Evolutionary conservation across 1,140 invertebrate species (phyloP).

Genomic region (Leptopilina clavipes): DNA sequence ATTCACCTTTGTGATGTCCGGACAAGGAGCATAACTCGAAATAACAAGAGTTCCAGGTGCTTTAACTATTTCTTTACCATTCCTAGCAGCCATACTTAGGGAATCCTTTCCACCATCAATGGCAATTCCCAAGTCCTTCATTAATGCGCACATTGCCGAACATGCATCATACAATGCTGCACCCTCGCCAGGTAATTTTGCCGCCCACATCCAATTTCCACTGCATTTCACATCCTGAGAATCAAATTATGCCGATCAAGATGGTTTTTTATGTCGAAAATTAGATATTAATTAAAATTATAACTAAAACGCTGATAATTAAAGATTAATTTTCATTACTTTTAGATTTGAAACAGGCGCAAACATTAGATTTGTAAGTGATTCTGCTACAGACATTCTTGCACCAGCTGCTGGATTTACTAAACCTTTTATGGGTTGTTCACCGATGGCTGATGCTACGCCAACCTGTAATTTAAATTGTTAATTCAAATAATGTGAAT

Average conservation of each 20-base stretch:
- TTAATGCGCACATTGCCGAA: constrained; percentile 88
- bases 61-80: constrained; percentile 84
- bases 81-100: constrained; percentile 95
- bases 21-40: constrained; percentile 95
- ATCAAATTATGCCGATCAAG: too few species aligned
- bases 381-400: constrained; percentile 94
- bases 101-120: constrained; percentile 99
- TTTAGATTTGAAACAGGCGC: constrained; percentile 88
- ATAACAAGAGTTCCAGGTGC: constrained; percentile 95
- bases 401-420: constrained; percentile 88
- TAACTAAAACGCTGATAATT: too few species aligned
- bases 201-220: constrained; percentile 99
- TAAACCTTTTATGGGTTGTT: constrained; percentile 96
- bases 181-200: constrained; percentile 94
- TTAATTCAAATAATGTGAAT: constrained; percentile 23
- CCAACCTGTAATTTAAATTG: constrained; percentile 78
- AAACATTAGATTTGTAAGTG: constrained; percentile 96
- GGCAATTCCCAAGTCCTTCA: constrained; percentile 91
- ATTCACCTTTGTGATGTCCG: constrained; percentile 85
- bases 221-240: constrained; percentile 93
- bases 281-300: too few species aligned
- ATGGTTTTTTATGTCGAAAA: too few species aligned
- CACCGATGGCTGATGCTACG: constrained; percentile 95
- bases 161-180: constrained; percentile 91
- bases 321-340: constrained; percentile 66